phyloP scores from a whole-genome alignment of 2,797 vertebrate genomes.

The Rhyacichthys aspro region DNA sequence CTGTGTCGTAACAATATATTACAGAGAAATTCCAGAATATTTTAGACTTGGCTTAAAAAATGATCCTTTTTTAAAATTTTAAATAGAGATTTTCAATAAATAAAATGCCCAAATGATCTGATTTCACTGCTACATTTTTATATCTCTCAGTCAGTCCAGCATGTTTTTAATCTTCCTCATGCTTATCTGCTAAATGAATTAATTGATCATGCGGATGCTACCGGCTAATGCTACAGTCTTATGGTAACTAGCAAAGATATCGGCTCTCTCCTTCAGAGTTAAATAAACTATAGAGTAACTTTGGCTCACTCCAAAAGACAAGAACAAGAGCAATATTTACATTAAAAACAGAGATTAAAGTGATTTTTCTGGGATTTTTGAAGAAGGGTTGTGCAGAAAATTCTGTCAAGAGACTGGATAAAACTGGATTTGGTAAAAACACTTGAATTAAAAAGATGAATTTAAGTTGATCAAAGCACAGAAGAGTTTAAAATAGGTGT shows the following conservation, averaged over 20 bases:
- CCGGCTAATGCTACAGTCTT: constrained; percentile 79
- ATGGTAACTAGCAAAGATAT: constrained; percentile 66
- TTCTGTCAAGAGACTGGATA: too few relatives aligned
- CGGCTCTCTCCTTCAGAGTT: constrained; percentile 36
- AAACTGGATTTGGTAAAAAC: too few relatives aligned
- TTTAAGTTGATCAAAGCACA: too few relatives aligned
- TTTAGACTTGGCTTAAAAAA: neutral
- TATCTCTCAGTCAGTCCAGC: constrained; percentile 34
- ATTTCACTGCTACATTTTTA: constrained; percentile 60
- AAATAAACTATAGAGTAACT: constrained; percentile 53
- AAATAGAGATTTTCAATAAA: constrained; percentile 4
- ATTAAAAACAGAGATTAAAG: neutral
- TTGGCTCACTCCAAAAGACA: constrained; percentile 67
- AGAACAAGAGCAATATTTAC: constrained; percentile 3
- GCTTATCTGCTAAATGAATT: constrained; percentile 67
- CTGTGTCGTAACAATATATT: constrained; percentile 2
- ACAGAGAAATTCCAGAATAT: constrained; percentile 7
- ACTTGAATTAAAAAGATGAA: too few relatives aligned
- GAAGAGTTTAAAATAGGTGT: too few relatives aligned
- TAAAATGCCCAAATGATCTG: constrained; percentile 17
- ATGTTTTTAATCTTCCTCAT: constrained; percentile 51
- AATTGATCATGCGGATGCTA: constrained; percentile 75
- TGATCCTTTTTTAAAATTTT: neutral
- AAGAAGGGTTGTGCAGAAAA: too few relatives aligned
- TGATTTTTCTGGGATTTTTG: neutral